Percentiles rank a stretch among this genome's conserved stretches.
phyloP scores from a whole-genome alignment of 2,888 invertebrate species.

The Acleris literana region DNA sequence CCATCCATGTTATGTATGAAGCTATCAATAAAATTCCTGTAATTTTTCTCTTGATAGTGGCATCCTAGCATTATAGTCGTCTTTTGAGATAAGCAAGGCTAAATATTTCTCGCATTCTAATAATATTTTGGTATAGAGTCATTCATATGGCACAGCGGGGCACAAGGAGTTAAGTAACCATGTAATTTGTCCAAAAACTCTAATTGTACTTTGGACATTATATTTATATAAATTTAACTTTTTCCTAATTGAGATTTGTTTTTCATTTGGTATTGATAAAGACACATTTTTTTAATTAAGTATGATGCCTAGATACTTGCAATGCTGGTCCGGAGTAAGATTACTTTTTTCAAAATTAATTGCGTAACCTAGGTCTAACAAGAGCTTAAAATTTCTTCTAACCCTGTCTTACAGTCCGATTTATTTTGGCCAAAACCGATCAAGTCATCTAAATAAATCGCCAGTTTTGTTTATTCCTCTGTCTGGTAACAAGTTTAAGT shows the following conservation, averaged over 20 bases:
- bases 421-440: not conserved
- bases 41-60: not conserved
- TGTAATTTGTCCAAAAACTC: no score
- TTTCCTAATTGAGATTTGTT: no score
- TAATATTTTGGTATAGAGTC: slow-evolving; percentile 17
- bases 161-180: not conserved
- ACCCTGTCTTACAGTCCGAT: slow-evolving; percentile 12
- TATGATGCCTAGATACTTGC: slow-evolving; percentile 31
- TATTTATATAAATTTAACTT: no score
- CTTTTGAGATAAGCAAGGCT: not conserved
- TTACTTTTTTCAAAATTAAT: slow-evolving; percentile 32
- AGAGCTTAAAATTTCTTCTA: not conserved
- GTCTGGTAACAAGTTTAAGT: no score
- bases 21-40: slow-evolving; percentile 28
- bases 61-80: not conserved
- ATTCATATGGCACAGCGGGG: no score
- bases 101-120: not conserved
- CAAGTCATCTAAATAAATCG: not conserved
- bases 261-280: no score
- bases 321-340: slow-evolving; percentile 17
- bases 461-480: no score
- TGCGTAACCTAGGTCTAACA: slow-evolving; percentile 28
- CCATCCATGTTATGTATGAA: not conserved
- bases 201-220: not conserved
- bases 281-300: no score